Evolutionary conservation across 2,888 invertebrate genomes (phyloP), one percentile per base, ranked within the genome.

Genomic region (Tridacna gigas): DNA sequence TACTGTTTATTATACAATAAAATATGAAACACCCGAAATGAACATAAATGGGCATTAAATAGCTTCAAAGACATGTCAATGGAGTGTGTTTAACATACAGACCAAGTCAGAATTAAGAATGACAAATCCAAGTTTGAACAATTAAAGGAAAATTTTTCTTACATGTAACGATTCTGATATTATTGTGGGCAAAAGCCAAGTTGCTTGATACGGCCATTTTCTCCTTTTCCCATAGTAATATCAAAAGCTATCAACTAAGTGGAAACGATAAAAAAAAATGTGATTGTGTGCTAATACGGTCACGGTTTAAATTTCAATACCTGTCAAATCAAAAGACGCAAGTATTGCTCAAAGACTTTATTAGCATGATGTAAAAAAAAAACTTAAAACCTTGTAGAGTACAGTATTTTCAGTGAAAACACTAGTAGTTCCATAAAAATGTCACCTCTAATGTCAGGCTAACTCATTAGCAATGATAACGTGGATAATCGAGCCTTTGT

Each of bases 391-490:
- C 12, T 63, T n/a, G 63, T n/a, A 25, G 63, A 63, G 3, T 25
- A n/a, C 15, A n/a, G 9, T 37, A 22, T 63, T 63, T 63, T 63
- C 22, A 13, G 63, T 63, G 25, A 67, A 67, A 37, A 67, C 67
- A 37, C 67, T 67, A 37, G 28, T 22, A 37, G 18, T 37, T 67
- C 67, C 28, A 67, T 67, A 67, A 67, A 67, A 20, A 28, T 67
- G 67, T 67, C 67, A 67, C 3, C 9, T 13, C 0, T 15, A 15
- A 37, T 67, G 67, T 67, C 67, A 67, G 13, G 37, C 12, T 11
- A 28, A 15, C 67, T 67, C 67, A 37, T 67, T 67, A 67, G 67
- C 37, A 20, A n/a, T 67, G 25, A 37, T 67, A 67, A 67, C 67
- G 37, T 12, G 15, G 18, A 67, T 67, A 37, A 28, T 37, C 37